Base-by-base conservation (phyloP, 2,888 invertebrate genomes). In the Myopa testacea region DNA sequence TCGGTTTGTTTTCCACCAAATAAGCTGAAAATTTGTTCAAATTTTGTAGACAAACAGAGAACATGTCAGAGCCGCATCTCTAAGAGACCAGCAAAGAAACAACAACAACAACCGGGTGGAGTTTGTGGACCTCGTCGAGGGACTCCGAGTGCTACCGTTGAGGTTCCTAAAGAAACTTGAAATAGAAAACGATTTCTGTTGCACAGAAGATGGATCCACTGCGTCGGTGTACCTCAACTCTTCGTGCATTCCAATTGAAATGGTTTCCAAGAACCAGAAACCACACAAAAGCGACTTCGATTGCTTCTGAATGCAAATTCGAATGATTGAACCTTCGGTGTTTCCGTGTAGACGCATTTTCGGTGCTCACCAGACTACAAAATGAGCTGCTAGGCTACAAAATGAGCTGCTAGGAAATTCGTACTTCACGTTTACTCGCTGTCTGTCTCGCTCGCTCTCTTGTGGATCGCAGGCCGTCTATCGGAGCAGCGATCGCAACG, bases 1-100 rank as follows among this genome's bases (percentile, higher is more conserved):
- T 68, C 16, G 5, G 55, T 55, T n/a, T 7, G 19, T 45, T 69
- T 69, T 52, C 14, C 19, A 26, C 50, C 8, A 58, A 38, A 71
- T 71, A 58, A 38, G 71, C 71, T 38, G 71, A 58, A 71, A 70
- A 71, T 60, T 71, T 71, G 71, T 71, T 38, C 58, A 71, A 71
- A 71, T 71, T 71, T 71, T 71, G 58, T 19, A 71, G 16, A 58
- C 71, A 71, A 71, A 71, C 71, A 60, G 14, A 67, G 45, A 3
- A 45, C 10, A 8, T 45, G 1, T 45, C 6, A 45, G 6, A 45
- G 10, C 45, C n/a, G n/a, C n/a, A n/a, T n/a, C n/a, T n/a, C n/a
- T 6, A 45, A 45, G 45, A 55, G 55, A 55, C 6, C 4, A 14
- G 55, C 4, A 55, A 55, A 55, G 4, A n/a, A 50, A 50, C 12